Percentiles rank a stretch among this genome's conserved stretches.
Evolutionary conservation across 2,888 invertebrate genomes (phyloP).

Genomic region (Julus scandinavius): DNA sequence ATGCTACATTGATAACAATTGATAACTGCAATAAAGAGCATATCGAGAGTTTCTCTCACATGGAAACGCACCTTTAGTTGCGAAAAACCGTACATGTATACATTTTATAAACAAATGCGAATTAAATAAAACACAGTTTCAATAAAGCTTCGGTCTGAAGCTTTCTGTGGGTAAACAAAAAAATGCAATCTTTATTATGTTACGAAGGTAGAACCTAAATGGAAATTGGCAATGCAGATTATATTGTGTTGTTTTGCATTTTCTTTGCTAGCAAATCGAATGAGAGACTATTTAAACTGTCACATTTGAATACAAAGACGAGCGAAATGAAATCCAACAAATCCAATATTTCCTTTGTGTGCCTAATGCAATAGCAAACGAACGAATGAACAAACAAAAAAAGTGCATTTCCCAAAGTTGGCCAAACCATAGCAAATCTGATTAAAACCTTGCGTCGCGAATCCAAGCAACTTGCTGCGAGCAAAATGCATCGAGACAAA

Average conservation of each 20-base stretch:
- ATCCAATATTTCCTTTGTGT: slow-evolving; percentile 17
- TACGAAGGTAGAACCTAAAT: neutral
- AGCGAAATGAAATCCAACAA: slow-evolving; percentile 4
- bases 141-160: neutral
- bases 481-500: neutral
- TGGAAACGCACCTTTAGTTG: neutral
- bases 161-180: neutral
- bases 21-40: too few species aligned
- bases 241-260: neutral
- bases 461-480: neutral
- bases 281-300: slow-evolving; percentile 30
- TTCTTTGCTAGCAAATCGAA: neutral
- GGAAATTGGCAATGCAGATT: slow-evolving; percentile 30
- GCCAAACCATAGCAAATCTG: neutral
- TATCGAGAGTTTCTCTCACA: too few species aligned
- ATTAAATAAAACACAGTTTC: neutral
- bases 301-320: slow-evolving; percentile 3
- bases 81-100: neutral
- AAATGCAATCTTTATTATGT: neutral
- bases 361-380: neutral
- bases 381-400: too few species aligned
- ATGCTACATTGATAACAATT: too few species aligned
- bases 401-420: neutral
- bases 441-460: neutral
- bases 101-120: slow-evolving; percentile 34